Percentiles rank a stretch among this genome's conserved stretches.
These are phyloP conservation scores for Poecilia gillii DNA, from an alignment of 2,797 vertebrate genomes.

Conservation along the genomic window DNA sequence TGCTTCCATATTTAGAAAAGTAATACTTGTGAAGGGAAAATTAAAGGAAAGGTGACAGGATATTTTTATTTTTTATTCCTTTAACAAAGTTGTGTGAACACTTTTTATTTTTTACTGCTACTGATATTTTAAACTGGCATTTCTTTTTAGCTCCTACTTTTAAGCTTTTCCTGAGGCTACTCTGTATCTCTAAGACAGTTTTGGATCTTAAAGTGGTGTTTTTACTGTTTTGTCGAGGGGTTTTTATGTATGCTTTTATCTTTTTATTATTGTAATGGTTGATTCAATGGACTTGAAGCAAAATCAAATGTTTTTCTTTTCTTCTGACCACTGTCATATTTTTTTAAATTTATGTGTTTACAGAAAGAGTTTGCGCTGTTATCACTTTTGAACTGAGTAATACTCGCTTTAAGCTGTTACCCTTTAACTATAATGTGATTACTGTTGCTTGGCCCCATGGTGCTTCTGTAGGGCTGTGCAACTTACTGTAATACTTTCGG, in stretches of 20 bases:
- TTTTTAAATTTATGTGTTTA: constrained; percentile 17
- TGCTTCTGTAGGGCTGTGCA: constrained; percentile 64
- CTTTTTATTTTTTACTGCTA: constrained; percentile 42
- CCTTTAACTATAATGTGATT: constrained; percentile 28
- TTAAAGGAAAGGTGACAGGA: constrained; percentile 8
- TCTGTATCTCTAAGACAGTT: constrained; percentile 26
- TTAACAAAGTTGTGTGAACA: constrained; percentile 16
- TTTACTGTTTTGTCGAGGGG: background rate
- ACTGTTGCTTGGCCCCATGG: background rate
- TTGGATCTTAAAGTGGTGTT: background rate
- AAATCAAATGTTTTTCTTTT: background rate
- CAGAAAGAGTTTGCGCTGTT: constrained; percentile 31
- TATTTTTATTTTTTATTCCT: background rate
- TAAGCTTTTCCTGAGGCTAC: background rate
- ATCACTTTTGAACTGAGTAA: constrained; percentile 23
- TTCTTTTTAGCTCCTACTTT: background rate
- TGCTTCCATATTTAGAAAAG: background rate
- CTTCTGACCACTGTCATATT: background rate
- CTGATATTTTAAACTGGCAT: constrained; percentile 32
- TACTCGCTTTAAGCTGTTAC: constrained; percentile 41
- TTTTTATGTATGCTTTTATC: background rate
- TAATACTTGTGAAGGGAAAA: constrained; percentile 1
- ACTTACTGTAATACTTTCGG: constrained; percentile 44
- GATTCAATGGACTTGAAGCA: constrained; percentile 8
- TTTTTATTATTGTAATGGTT: constrained; percentile 7